Evolutionary conservation across 2,797 vertebrate species (phyloP).

Genomic region (Mus minutoides): DNA sequence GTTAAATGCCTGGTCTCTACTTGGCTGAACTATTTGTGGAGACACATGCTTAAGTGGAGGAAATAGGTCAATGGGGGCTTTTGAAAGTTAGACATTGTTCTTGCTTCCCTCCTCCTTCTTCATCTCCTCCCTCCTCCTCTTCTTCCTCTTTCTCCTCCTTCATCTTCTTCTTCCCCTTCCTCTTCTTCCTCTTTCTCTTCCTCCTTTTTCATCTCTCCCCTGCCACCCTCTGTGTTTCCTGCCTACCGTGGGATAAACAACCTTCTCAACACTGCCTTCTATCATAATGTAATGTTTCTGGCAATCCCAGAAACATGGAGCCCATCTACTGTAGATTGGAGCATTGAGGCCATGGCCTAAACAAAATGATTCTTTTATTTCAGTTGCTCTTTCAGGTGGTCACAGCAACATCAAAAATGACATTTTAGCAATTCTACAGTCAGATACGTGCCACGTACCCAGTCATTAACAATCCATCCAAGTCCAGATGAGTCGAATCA

Average conservation of each 20-base stretch:
- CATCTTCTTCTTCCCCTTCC: background rate
- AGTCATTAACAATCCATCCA: background rate
- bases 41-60: background rate
- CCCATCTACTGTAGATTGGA: background rate
- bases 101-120: background rate
- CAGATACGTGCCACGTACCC: background rate
- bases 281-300: background rate
- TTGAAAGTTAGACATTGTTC: background rate
- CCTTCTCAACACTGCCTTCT: background rate
- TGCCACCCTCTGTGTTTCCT: background rate
- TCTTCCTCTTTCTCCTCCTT: too few species aligned
- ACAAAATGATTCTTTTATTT: background rate
- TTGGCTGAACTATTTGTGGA: background rate
- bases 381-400: background rate
- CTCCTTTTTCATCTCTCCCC: background rate
- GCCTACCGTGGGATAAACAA: background rate
- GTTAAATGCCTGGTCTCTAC: background rate
- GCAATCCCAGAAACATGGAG: background rate
- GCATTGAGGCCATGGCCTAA: background rate
- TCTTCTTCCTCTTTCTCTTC: too few species aligned
- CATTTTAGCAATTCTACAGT: background rate
- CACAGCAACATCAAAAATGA: background rate
- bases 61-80: background rate
- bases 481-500: background rate
- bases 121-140: background rate